These are phyloP conservation scores for Poecile montanus DNA, from an alignment of 2,797 vertebrate genomes.

Conservation along the genomic window DNA sequence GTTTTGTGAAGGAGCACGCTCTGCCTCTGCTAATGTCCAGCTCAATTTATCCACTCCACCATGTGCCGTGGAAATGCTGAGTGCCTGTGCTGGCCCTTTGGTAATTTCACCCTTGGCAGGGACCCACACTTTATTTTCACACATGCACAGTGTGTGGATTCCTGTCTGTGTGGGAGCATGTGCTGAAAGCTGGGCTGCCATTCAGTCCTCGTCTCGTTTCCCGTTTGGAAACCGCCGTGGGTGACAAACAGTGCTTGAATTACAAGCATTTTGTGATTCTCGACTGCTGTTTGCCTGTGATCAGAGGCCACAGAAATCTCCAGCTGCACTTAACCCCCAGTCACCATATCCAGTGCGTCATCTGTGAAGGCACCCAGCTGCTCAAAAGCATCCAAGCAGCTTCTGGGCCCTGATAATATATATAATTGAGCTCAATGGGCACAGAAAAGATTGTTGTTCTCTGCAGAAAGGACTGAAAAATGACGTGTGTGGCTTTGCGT, in stretches of 20 bases:
- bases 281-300: constrained; percentile 15
- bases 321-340: constrained; percentile 51
- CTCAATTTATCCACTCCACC: neutral
- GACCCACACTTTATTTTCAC: neutral
- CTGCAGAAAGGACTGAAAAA: neutral
- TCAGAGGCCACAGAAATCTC: constrained; percentile 30
- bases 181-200: neutral
- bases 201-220: neutral
- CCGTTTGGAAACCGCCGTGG: neutral
- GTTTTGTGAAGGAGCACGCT: too few relatives aligned
- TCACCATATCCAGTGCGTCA: constrained; percentile 14
- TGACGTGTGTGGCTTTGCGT: neutral
- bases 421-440: constrained; percentile 29
- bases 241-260: constrained; percentile 35
- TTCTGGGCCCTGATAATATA: constrained; percentile 29
- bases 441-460: constrained; percentile 14
- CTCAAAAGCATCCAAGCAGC: constrained; percentile 30
- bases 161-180: neutral
- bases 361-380: constrained; percentile 52
- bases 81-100: neutral
- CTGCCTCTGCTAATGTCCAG: neutral
- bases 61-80: neutral
- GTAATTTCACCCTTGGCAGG: neutral
- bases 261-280: constrained; percentile 27
- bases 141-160: neutral